These are phyloP conservation scores for Petrocephalus microphthalmus DNA, from an alignment of 2,113 vertebrate species.

Conservation along the genomic window DNA sequence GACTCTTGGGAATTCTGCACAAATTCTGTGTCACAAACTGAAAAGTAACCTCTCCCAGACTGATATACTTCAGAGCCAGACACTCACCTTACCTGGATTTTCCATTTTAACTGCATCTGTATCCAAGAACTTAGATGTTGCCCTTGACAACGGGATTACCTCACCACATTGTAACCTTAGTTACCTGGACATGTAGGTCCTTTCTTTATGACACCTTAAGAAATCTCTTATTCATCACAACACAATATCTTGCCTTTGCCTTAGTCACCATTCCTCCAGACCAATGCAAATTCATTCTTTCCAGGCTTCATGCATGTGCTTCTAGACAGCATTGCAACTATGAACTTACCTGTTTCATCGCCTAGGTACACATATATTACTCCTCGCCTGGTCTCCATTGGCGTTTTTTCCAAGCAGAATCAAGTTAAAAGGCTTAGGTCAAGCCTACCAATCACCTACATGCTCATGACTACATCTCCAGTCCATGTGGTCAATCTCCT, in stretches of 20 bases:
- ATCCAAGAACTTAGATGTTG: slow-evolving; percentile 2
- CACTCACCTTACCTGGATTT: not conserved
- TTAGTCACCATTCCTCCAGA: not conserved
- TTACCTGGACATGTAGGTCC: not conserved
- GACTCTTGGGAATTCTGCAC: not conserved
- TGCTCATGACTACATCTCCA: not conserved
- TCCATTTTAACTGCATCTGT: not conserved
- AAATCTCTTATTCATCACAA: not conserved
- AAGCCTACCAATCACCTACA: not conserved
- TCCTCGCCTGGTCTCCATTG: not conserved
- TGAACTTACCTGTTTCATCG: not conserved
- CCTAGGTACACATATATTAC: not conserved
- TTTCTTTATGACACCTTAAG: not conserved
- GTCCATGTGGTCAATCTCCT: not conserved
- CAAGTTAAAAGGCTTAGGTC: not conserved
- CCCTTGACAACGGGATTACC: not conserved
- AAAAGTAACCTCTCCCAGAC: not conserved
- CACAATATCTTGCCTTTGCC: not conserved
- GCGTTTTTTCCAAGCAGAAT: not conserved
- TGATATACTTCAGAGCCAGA: not conserved
- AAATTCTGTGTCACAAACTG: not conserved
- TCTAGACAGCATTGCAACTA: not conserved
- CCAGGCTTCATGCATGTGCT: not conserved
- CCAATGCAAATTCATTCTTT: not conserved
- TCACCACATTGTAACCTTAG: not conserved